Percentiles rank a stretch among this genome's conserved stretches.
These are phyloP conservation scores for Penaeus indicus DNA, from an alignment of 1,140 invertebrate genomes.

Conservation along the genomic window DNA sequence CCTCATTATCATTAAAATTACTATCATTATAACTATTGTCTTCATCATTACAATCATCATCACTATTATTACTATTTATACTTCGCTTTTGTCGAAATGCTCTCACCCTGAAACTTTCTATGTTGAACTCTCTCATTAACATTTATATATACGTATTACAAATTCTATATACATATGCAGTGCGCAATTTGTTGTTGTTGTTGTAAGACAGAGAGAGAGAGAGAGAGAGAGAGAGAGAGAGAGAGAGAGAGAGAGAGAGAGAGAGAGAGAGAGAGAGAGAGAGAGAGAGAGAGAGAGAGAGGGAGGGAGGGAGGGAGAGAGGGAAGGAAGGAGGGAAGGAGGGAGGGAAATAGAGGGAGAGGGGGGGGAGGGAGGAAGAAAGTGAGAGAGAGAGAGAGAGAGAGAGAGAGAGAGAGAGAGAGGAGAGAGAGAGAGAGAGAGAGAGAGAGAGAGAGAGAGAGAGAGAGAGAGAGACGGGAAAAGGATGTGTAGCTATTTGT, in stretches of 20 bases:
- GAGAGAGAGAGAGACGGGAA: too few relatives aligned
- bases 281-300: too few relatives aligned
- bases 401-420: not conserved
- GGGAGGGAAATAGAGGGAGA: not conserved
- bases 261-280: not conserved
- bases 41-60: too few relatives aligned
- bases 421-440: conserved; percentile 27
- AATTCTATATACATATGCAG: too few relatives aligned
- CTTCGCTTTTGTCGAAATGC: too few relatives aligned
- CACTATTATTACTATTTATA: too few relatives aligned
- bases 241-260: conserved; percentile 35
- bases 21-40: too few relatives aligned
- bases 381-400: not conserved
- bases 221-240: conserved; percentile 39
- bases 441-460: conserved; percentile 15
- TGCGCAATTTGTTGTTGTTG: not conserved
- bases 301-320: not conserved
- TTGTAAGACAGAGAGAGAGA: conserved; percentile 22
- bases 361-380: not conserved
- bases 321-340: not conserved
- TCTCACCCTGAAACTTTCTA: too few relatives aligned
- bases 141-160: too few relatives aligned
- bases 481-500: too few relatives aligned
- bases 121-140: too few relatives aligned
- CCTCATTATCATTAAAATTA: too few relatives aligned